Base-by-base conservation (phyloP, 2,113 vertebrate species). In the Melanerpes aurifrons region DNA sequence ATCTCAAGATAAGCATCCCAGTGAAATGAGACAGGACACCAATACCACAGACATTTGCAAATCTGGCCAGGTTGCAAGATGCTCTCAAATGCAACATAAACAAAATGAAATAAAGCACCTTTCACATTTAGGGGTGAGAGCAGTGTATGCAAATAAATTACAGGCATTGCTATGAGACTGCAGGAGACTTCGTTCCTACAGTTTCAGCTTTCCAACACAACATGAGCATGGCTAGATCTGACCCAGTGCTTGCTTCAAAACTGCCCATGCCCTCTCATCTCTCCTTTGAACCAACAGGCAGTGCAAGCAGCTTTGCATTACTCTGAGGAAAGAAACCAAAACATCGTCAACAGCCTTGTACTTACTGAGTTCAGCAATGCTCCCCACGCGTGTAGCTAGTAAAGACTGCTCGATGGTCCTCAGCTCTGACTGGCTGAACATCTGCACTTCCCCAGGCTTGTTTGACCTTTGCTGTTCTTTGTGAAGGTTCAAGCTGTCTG, bases 321-420 rank as follows among this genome's bases (percentile, higher is more conserved):
- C 28, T 18, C 20, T 2, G 12, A 79, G 25, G 37, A 66, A 16
- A 64, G 43, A 91, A 82, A 54, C 3, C 14, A 69, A 68, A 35
- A 78, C 43, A 15, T 14, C 15, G n/a, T 10, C 37, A 59, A 35
- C 4, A 45, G 28, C 58, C 12, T 31, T 50, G 62, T 91, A 98
- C 99, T 99, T 97, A 99, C 99, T 99, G 97, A 99, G 99, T 79
- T 99, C 99, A 3, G 99, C 97, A 67, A 99, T 99, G 98, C 99
- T 99, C 93, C 99, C 99, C 95, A 99, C 99, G 0, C 98, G 98
- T 0, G 99, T 99, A 95, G 99, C 99, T 95, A 99, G 97, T 58
- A 99, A 97, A 71, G 98, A 99, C 97, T 99, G 99, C 80, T 99
- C 99, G 0, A 99, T 97, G 94, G 99, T 99, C 87, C 99, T 98